Percentiles rank a stretch among this genome's conserved stretches.
Evolutionary conservation across 2,113 vertebrate species (phyloP).

Genomic region (Chaetodon auriga): DNA sequence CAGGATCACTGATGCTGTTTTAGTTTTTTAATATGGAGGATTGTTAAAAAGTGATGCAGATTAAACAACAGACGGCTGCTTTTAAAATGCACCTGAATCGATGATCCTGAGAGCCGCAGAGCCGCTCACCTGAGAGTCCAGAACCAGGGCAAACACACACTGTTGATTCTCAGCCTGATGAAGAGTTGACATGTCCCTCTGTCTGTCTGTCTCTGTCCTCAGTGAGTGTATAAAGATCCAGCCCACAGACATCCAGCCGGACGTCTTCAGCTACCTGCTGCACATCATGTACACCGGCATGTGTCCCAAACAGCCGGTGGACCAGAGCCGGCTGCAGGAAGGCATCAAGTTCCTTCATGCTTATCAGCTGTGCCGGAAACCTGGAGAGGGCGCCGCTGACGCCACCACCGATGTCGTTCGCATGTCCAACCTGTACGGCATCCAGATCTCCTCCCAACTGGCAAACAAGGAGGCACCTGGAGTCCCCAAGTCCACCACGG

Average conservation of each 20-base stretch:
- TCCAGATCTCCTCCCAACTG: constrained; percentile 96
- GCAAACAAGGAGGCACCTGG: constrained; percentile 82
- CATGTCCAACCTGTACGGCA: constrained; percentile 96
- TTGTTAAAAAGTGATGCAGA: too few relatives aligned
- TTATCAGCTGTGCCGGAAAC: constrained; percentile 91
- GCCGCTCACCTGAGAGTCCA: too few relatives aligned
- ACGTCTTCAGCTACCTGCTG: constrained; percentile 98
- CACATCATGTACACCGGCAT: constrained; percentile 98
- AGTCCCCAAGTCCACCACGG: constrained; percentile 79
- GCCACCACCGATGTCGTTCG: constrained; percentile 86
- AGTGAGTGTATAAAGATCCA: constrained; percentile 99
- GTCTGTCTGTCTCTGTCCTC: constrained; percentile 19
- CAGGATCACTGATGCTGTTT: too few relatives aligned
- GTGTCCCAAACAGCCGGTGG: constrained; percentile 93
- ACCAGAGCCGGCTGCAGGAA: constrained; percentile 92
- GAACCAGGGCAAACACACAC: too few relatives aligned
- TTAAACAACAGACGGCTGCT: too few relatives aligned
- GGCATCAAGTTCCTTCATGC: constrained; percentile 97
- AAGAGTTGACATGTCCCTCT: not conserved
- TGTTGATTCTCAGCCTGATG: too few relatives aligned
- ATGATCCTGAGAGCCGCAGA: too few relatives aligned
- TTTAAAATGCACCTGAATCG: too few relatives aligned
- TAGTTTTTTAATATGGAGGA: too few relatives aligned
- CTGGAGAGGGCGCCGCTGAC: constrained; percentile 83
- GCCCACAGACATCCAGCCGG: constrained; percentile 97